Evolutionary conservation across 2,888 invertebrate genomes (phyloP), one percentile per base, ranked within the genome.

Genomic region (Agrotis exclamationis): DNA sequence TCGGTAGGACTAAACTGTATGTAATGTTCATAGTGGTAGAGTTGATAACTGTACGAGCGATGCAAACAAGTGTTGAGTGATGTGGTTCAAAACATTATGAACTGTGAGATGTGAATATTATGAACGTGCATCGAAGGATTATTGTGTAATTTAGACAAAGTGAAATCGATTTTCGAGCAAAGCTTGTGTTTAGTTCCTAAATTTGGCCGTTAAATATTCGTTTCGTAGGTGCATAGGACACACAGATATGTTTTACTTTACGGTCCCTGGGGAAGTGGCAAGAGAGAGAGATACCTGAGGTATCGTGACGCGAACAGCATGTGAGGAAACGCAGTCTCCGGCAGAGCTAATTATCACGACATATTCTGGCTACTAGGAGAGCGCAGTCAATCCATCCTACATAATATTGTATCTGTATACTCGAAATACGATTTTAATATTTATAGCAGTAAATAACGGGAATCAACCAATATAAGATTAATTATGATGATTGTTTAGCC

Each of bases 141-240:
- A 88, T 87, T 83, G 90, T 90, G 88, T 91, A 88, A 84, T 77
- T 79, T 89, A 90, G 87, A 87, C 85, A 86, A 88, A 85, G 88
- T 92, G 88, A 92, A 88, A 78, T 89, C 85, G 84, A 89, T 87
- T 88, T 90, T 93, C 91, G 93, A 93, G 94, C 94, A 92, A 93
- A 93, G 96, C 96, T 95, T 95, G 94, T 93, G 93, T 95, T 95
- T 93, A 94, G 95, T 96, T 96, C 94, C 94, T 95, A 94, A 91
- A 93, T 92, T 93, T 92, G 88, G 89, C 93, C 88, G 89, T 87
- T 86, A 56, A 64, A 64, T 74, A 81, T 83, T 85, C 80, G 82
- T 85, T 85, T 58, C 9, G 83, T 89, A 88, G 88, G 86, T 85
- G 88, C 82, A 84, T 86, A 83, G 87, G 82, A 84, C 82, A 85